Percentiles rank a stretch among this genome's conserved stretches.
Conservation (phyloP, 2,888 invertebrate species). For the Ichneumoninae sp. region DNA sequence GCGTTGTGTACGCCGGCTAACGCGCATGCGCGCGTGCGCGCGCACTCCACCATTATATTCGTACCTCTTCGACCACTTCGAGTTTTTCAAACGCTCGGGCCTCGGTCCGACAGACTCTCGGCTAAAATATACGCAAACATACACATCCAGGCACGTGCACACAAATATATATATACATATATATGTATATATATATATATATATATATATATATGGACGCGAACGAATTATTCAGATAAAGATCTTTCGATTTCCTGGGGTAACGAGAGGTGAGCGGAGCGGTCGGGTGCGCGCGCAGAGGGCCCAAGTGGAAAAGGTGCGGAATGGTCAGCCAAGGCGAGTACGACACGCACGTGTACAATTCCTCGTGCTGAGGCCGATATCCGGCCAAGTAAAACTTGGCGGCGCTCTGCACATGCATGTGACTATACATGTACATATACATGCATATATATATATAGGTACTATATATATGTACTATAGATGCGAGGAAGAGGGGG, state of each 20-base stretch:
- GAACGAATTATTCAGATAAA: constrained; percentile 43
- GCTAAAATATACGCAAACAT: not conserved
- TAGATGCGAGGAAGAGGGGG: not conserved
- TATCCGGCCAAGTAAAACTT: constrained; percentile 35
- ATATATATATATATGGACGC: not conserved
- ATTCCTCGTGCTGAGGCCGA: constrained; percentile 27
- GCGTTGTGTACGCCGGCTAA: constrained; percentile 16
- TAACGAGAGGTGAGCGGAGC: constrained; percentile 14
- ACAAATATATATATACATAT: not conserved
- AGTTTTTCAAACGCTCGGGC: constrained; percentile 8
- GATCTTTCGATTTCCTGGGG: constrained; percentile 43
- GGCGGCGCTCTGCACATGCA: not conserved
- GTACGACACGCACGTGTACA: constrained; percentile 28
- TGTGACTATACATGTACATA: not conserved
- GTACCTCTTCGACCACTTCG: not conserved
- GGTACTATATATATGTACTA: not conserved
- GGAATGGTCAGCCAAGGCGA: constrained; percentile 54
- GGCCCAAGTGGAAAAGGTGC: constrained; percentile 61
- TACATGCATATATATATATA: too few relatives aligned
- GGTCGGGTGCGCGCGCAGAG: constrained; percentile 9
- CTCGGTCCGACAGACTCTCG: constrained; percentile 32
- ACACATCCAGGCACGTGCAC: not conserved
- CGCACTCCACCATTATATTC: constrained; percentile 28
- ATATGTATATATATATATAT: not conserved
- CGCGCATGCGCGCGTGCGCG: constrained; percentile 5